phyloP scores from a whole-genome alignment of 2,797 vertebrate genomes.

The Gadopsis marmoratus region DNA sequence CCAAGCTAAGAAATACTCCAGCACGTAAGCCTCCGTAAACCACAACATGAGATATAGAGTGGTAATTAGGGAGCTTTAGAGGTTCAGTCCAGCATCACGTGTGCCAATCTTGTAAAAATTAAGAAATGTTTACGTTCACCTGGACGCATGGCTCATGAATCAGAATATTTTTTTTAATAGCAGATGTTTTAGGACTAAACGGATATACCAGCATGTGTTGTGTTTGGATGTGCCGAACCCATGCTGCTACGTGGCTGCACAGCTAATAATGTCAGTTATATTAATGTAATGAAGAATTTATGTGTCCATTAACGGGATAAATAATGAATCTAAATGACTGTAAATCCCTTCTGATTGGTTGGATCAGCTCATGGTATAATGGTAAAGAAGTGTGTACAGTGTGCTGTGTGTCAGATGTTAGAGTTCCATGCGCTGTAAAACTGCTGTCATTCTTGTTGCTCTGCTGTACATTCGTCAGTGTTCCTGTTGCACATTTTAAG shows the following conservation, averaged over 20 bases:
- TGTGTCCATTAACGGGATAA: slow-evolving; percentile 26
- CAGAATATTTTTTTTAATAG: background rate
- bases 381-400: background rate
- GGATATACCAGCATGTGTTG: slow-evolving; percentile 44
- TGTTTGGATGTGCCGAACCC: slow-evolving; percentile 27
- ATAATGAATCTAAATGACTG: slow-evolving; percentile 27
- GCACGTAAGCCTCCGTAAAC: too few species aligned
- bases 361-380: slow-evolving; percentile 1
- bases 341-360: slow-evolving; percentile 4
- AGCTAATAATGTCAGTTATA: slow-evolving; percentile 15
- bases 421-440: slow-evolving; percentile 35
- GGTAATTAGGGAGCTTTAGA: background rate
- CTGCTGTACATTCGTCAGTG: slow-evolving; percentile 28
- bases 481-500: slow-evolving; percentile 40
- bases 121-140: slow-evolving; percentile 58
- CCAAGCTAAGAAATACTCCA: background rate
- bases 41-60: background rate
- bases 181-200: slow-evolving; percentile 4
- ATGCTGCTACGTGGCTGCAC: background rate
- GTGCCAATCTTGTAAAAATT: slow-evolving; percentile 51
- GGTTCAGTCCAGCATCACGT: background rate
- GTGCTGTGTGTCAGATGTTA: background rate
- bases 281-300: background rate
- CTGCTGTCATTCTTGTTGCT: slow-evolving; percentile 32
- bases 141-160: background rate